Evolutionary conservation across 1,140 invertebrate genomes (phyloP).

Genomic region (Homarus americanus): DNA sequence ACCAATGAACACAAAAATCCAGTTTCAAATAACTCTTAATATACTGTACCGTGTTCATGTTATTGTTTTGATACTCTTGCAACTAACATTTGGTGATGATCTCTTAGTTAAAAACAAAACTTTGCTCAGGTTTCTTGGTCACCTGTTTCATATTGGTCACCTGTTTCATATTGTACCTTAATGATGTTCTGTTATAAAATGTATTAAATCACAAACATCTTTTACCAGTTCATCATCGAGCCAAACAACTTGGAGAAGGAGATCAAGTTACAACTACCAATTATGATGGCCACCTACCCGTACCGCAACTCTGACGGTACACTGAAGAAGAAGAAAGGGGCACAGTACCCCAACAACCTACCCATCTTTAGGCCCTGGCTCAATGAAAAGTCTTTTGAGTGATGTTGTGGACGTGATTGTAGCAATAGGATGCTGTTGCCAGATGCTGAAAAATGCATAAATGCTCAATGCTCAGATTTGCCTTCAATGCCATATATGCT

Average conservation of each 20-base stretch:
- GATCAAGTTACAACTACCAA: constrained; percentile 94
- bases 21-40: too few relatives aligned
- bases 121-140: too few relatives aligned
- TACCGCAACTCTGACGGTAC: constrained; percentile 81
- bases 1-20: too few relatives aligned
- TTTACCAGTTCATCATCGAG: constrained; percentile 90
- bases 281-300: constrained; percentile 95
- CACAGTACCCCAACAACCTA: constrained; percentile 93
- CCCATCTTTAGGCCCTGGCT: constrained; percentile 95
- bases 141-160: too few relatives aligned
- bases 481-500: not conserved
- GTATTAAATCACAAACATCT: too few relatives aligned
- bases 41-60: too few relatives aligned
- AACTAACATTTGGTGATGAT: too few relatives aligned
- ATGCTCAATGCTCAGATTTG: not conserved
- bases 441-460: not conserved
- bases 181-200: too few relatives aligned
- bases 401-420: not conserved
- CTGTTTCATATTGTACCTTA: too few relatives aligned
- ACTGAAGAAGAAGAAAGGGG: constrained; percentile 83
- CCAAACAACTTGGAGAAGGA: constrained; percentile 95
- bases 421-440: not conserved
- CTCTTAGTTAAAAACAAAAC: too few relatives aligned
- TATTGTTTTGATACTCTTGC: too few relatives aligned
- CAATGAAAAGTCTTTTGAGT: constrained; percentile 59